A percentile compares a stretch with the other conserved stretches of the same genome.
Conservation (phyloP, 1,140 invertebrate genomes). For the Euwallacea fornicatus region DNA sequence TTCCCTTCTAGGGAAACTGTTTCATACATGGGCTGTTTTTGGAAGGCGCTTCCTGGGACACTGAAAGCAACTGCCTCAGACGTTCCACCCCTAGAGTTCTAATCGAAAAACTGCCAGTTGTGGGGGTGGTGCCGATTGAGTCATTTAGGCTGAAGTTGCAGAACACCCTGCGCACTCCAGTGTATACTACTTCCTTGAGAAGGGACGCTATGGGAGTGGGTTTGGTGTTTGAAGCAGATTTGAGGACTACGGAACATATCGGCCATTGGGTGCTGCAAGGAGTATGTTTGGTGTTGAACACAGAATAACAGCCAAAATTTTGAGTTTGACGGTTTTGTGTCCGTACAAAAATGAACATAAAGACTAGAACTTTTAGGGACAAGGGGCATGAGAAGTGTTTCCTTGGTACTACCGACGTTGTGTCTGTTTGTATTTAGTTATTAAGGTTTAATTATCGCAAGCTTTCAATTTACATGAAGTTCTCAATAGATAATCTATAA, state of each 20-base stretch:
- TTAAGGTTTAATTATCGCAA: too few species aligned
- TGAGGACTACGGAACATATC: conserved; percentile 74
- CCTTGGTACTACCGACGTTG: too few species aligned
- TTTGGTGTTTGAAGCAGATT: conserved; percentile 84
- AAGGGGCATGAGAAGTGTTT: too few species aligned
- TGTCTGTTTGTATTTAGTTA: too few species aligned
- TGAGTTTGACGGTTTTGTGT: not conserved
- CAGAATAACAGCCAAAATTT: conserved; percentile 56
- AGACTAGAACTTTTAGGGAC: too few species aligned
- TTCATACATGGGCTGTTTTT: conserved; percentile 86
- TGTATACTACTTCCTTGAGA: conserved; percentile 82
- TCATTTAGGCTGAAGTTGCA: conserved; percentile 78
- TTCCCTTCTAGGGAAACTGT: conserved; percentile 62
- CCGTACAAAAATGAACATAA: too few species aligned
- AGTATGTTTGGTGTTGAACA: conserved; percentile 83
- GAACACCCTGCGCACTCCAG: conserved; percentile 83
- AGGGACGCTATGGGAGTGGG: conserved; percentile 88
- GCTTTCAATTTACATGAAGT: too few species aligned
- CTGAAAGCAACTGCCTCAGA: conserved; percentile 68
- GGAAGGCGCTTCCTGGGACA: conserved; percentile 88
- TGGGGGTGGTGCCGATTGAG: conserved; percentile 85
- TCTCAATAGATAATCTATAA: too few species aligned
- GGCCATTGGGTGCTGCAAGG: conserved; percentile 89
- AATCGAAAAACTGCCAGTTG: conserved; percentile 80
- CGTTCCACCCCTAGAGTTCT: conserved; percentile 82